Conservation (phyloP, 2,113 vertebrate genomes). For the Equus przewalskii region DNA sequence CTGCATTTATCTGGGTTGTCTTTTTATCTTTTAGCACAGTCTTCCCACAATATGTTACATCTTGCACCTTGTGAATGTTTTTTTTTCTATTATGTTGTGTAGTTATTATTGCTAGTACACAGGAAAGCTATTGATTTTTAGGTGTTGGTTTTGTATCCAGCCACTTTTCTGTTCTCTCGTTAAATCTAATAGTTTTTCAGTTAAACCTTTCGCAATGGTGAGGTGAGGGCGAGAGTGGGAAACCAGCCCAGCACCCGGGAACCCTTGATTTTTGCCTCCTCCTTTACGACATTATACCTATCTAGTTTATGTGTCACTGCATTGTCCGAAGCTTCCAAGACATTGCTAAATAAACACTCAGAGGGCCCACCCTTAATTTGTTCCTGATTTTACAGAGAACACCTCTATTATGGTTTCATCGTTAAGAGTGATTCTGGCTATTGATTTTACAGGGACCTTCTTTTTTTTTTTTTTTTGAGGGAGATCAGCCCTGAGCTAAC, state of each 20-base stretch:
- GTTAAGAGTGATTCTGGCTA: neutral
- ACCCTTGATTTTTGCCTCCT: neutral
- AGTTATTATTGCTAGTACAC: conserved; percentile 35
- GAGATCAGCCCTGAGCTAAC: too few species aligned
- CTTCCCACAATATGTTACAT: neutral
- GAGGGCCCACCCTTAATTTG: neutral
- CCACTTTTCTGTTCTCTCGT: conserved; percentile 40
- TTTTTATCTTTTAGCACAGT: neutral
- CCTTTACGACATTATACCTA: neutral
- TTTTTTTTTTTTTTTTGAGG: too few species aligned
- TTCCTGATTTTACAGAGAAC: neutral
- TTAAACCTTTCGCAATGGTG: neutral
- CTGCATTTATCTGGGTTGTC: neutral
- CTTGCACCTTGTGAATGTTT: neutral
- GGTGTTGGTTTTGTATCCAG: conserved; percentile 51
- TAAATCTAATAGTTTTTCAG: conserved; percentile 50
- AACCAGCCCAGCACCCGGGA: neutral
- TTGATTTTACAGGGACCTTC: neutral
- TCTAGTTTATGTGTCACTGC: neutral
- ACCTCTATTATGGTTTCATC: neutral
- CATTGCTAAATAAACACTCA: neutral
- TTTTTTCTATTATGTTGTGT: conserved; percentile 35
- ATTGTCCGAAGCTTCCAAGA: conserved; percentile 21
- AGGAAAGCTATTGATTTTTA: conserved; percentile 65
- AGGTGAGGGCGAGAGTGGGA: neutral